Percentiles rank a stretch among this genome's conserved stretches.
phyloP scores from a whole-genome alignment of 2,797 vertebrate species.

The Catharus ustulatus region DNA sequence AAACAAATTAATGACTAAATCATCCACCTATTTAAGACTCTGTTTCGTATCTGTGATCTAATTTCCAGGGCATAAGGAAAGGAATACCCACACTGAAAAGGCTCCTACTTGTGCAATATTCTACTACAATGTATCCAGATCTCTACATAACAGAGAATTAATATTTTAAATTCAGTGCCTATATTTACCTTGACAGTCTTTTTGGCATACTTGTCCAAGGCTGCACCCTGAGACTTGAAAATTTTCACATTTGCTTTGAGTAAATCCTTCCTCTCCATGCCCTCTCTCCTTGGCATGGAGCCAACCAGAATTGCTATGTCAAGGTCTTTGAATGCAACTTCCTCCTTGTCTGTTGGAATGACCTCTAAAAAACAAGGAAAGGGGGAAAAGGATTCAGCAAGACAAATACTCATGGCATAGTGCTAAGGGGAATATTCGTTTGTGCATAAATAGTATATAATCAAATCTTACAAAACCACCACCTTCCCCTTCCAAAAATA shows the following conservation, averaged over 20 bases:
- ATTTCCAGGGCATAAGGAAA: neutral
- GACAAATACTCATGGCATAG: neutral
- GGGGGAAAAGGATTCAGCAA: neutral
- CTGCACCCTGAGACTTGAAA: constrained; percentile 91
- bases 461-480: neutral
- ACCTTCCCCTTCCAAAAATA: neutral
- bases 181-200: constrained; percentile 91
- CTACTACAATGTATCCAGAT: neutral
- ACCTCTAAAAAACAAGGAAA: constrained; percentile 78
- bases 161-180: neutral
- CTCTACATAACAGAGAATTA: neutral
- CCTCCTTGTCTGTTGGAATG: constrained; percentile 91
- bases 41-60: neutral
- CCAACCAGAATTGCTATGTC: constrained; percentile 93
- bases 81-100: neutral
- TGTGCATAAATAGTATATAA: neutral
- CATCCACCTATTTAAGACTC: neutral
- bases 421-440: neutral
- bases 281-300: constrained; percentile 94
- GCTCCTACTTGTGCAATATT: neutral
- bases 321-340: constrained; percentile 91
- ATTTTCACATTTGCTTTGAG: constrained; percentile 96
- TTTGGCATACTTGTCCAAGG: constrained; percentile 93
- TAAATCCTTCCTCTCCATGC: constrained; percentile 97
- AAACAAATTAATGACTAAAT: neutral